Evolutionary conservation across 2,797 vertebrate species (phyloP), one percentile per base, ranked within the genome.

Genomic region (Yasuhikotakia modesta): DNA sequence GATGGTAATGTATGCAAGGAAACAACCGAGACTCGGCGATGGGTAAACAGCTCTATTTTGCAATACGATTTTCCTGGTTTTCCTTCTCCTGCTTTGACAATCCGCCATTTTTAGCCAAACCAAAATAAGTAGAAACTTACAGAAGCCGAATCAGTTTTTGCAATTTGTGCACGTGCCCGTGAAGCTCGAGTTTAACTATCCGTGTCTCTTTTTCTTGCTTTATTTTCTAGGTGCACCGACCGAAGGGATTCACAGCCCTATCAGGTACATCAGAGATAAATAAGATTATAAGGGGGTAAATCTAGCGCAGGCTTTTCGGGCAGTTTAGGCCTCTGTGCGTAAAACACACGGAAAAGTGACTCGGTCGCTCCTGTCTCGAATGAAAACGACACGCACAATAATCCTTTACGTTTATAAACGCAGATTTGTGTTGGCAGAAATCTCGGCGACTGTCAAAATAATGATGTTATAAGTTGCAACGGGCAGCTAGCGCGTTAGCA

Each of bases 1-100:
- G 97, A 99, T 97, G 97, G 97, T 98, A 98, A 98, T 98, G 97
- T 99, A 98, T 98, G 97, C 97, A 93, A 98, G 97, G 97, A 98
- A 98, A 98, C 96, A 98, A 96, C 95, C 97, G 95, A 97, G 96
- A 97, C 96, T 98, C 96, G 96, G 96, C 96, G 97, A 99, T 97
- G 97, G 96, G 97, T 99, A 97, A 98, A 95, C 82, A 93, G 81
- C 85, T 90, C 86, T 87, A 82, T 87, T 90, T 86, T 27, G 79
- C 89, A 86, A 87, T 88, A 82, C 86, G 86, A 87, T 84, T 87
- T 86, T 83, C 79, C 82, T 87, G 87, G 82, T 90, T 89, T 92
- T 27, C 27, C 27, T 27, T 27, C 27, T 27, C 27, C 27, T 27
- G 92, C 90, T 94, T 92, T 94, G 91, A 94, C 92, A 90, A 90